Percentiles rank a stretch among this genome's conserved stretches.
phyloP scores from a whole-genome alignment of 2,113 vertebrate genomes.

The Cryptomyrus ogoouensis region DNA sequence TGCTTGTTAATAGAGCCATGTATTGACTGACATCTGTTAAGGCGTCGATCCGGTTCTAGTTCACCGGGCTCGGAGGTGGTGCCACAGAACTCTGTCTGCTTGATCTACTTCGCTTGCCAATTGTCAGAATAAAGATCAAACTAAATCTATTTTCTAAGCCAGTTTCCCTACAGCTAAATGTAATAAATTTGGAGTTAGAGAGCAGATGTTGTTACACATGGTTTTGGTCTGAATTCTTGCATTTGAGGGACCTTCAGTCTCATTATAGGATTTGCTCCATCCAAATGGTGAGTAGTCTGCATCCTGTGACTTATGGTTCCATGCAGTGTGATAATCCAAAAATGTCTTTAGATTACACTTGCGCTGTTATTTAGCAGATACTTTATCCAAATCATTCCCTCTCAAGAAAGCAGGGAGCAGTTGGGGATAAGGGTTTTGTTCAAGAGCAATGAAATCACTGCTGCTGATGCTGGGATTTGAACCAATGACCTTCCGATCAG shows the following conservation, averaged over 20 bases:
- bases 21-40: neutral
- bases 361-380: too few species aligned
- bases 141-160: neutral
- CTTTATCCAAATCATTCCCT: too few species aligned
- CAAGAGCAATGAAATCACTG: neutral
- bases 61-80: neutral
- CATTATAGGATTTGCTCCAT: slow-evolving; percentile 99
- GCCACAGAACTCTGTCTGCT: neutral
- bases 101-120: neutral
- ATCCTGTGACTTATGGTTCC: neutral
- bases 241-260: slow-evolving; percentile 93
- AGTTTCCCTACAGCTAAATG: neutral
- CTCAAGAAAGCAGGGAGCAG: neutral
- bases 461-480: too few species aligned
- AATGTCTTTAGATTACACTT: neutral
- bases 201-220: neutral
- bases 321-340: neutral
- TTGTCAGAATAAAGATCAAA: neutral
- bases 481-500: too few species aligned
- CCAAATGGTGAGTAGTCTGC: slow-evolving; percentile 78
- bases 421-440: neutral
- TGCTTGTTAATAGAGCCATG: neutral
- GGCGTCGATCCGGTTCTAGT: neutral
- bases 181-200: neutral
- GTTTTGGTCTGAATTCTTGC: neutral